Conservation (phyloP, 2,113 vertebrate species). For the Brachyistius frenatus region DNA sequence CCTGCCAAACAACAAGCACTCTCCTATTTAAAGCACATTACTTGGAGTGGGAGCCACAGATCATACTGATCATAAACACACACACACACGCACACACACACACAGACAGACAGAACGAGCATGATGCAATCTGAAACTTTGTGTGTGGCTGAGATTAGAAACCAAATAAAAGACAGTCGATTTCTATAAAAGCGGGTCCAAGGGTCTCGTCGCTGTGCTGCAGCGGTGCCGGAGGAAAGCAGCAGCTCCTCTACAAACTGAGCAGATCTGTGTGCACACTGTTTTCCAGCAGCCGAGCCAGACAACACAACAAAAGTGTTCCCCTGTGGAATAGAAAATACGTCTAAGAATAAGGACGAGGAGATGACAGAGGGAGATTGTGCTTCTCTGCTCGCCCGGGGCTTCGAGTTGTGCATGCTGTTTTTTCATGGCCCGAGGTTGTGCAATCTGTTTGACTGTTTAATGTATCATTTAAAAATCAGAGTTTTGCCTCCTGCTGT, state of each 20-base stretch:
- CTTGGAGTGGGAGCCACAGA: conserved; percentile 22
- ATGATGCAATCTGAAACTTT: background rate
- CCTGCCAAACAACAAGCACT: conserved; percentile 54
- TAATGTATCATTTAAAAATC: conserved; percentile 85
- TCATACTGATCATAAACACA: conserved; percentile 24
- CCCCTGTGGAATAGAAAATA: conserved; percentile 30
- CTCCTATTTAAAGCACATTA: conserved; percentile 53
- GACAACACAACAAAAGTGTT: conserved; percentile 35
- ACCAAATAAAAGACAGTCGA: background rate
- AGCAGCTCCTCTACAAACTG: conserved; percentile 5
- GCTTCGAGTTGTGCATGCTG: conserved; percentile 57
- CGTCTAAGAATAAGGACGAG: conserved; percentile 26
- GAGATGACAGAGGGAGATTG: conserved; percentile 26
- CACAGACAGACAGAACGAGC: too few species aligned
- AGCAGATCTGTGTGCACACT: conserved; percentile 1
- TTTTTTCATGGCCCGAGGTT: conserved; percentile 79
- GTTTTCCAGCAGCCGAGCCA: conserved; percentile 48
- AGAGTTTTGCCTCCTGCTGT: conserved; percentile 63
- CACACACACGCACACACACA: background rate
- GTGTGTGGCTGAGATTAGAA: background rate
- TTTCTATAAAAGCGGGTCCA: background rate
- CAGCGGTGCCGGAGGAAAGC: conserved; percentile 11
- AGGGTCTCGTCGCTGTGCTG: background rate
- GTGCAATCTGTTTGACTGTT: conserved; percentile 83
- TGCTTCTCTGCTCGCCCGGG: conserved; percentile 34